Evolutionary conservation across 1,140 invertebrate genomes (phyloP).

Genomic region (Cepaea nemoralis): DNA sequence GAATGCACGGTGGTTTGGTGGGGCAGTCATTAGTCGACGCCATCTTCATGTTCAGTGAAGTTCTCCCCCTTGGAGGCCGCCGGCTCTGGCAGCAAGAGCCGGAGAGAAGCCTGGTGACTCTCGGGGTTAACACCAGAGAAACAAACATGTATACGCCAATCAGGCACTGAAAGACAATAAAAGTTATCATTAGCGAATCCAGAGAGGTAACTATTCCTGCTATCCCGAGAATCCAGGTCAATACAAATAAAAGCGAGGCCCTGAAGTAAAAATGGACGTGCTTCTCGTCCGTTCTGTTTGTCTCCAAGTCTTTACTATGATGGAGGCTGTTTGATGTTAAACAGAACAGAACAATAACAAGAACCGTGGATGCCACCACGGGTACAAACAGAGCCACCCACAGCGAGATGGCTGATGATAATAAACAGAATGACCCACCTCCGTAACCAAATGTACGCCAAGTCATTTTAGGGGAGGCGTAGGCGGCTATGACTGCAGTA

Average conservation of each 20-base stretch:
- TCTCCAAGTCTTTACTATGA: constrained; percentile 31
- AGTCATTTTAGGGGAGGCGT: not conserved
- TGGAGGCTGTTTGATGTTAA: constrained; percentile 4
- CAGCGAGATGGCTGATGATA: not conserved
- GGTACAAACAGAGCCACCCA: constrained; percentile 27
- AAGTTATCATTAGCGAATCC: not conserved
- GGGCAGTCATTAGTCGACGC: not conserved
- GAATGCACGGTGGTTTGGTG: constrained; percentile 6
- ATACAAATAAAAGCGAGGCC: not conserved
- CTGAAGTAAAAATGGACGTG: constrained; percentile 39
- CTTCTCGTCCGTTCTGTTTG: not conserved
- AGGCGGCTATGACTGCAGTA: not conserved
- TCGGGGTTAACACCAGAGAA: constrained; percentile 11
- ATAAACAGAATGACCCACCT: not conserved
- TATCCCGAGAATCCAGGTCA: constrained; percentile 5
- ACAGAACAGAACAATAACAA: constrained; percentile 2
- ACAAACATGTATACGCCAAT: constrained; percentile 29
- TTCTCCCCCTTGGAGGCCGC: not conserved
- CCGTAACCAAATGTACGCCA: constrained; percentile 9
- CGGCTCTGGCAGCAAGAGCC: constrained; percentile 15
- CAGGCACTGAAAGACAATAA: constrained; percentile 20
- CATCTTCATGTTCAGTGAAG: constrained; percentile 24
- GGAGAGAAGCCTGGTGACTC: constrained; percentile 27
- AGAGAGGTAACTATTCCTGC: not conserved
- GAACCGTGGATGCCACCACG: not conserved